phyloP scores from a whole-genome alignment of 2,113 vertebrate genomes.

The Hypocryptadius cinnamomeus region DNA sequence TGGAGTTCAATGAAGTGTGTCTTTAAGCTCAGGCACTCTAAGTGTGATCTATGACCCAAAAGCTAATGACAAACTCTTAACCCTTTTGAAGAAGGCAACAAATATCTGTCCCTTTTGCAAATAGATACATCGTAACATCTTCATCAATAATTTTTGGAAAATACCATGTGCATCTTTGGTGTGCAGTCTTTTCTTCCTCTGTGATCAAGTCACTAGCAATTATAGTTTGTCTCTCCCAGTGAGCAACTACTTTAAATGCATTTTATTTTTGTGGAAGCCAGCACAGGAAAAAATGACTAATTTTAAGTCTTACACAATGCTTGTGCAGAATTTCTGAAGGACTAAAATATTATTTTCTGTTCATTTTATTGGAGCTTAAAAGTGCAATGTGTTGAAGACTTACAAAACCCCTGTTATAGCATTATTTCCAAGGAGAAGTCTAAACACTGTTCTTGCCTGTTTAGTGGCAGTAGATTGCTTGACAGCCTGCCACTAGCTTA shows the following conservation, averaged over 20 bases:
- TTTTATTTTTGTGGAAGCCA: neutral
- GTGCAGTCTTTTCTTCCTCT: neutral
- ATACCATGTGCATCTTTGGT: neutral
- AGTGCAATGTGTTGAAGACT: neutral
- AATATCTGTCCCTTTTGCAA: neutral
- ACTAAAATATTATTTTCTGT: neutral
- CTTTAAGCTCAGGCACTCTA: conserved; percentile 55
- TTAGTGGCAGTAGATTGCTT: neutral
- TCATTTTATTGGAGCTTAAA: neutral
- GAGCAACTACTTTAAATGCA: neutral
- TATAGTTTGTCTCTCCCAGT: neutral
- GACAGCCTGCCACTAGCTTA: neutral
- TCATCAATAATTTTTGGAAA: conserved; percentile 10
- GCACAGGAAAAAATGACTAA: neutral
- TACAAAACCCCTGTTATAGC: neutral
- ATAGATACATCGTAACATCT: neutral
- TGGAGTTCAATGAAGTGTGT: conserved; percentile 69
- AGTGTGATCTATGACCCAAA: conserved; percentile 58
- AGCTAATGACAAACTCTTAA: conserved; percentile 65
- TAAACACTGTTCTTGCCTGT: neutral
- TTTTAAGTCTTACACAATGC: neutral
- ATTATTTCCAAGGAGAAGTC: neutral
- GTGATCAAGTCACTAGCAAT: neutral
- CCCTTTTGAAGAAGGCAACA: conserved; percentile 30
- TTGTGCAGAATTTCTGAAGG: neutral